Conservation (phyloP, 1,140 invertebrate genomes). For the Oncopeltus fasciatus region DNA sequence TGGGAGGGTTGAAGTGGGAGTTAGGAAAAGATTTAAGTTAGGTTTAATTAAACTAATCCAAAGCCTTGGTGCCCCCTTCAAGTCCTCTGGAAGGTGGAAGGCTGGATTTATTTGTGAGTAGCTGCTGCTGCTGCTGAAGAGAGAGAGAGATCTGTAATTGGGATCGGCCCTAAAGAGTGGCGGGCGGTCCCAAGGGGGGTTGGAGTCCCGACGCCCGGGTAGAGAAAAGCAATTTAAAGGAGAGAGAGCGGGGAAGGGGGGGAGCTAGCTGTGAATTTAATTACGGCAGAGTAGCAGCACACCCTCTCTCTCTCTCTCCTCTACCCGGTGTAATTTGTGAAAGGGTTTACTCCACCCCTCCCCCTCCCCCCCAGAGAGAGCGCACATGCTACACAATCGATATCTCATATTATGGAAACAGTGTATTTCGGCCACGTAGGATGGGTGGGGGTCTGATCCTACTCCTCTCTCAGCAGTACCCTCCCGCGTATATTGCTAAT, state of each 20-base stretch:
- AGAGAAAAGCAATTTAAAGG: constrained; percentile 12
- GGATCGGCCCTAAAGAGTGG: constrained; percentile 1
- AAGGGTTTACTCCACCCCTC: constrained; percentile 9
- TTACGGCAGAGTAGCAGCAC: constrained; percentile 8
- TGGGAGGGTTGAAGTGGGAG: too few species aligned
- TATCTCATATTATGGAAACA: constrained; percentile 21
- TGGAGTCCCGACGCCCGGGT: background rate
- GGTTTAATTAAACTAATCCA: constrained; percentile 7
- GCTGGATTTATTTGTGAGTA: background rate
- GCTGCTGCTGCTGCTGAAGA: too few species aligned
- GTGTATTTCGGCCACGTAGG: constrained; percentile 19
- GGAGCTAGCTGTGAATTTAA: constrained; percentile 16
- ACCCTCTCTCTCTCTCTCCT: too few species aligned
- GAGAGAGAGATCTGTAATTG: constrained; percentile 2
- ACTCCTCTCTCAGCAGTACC: background rate
- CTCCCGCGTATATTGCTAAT: constrained; percentile 16
- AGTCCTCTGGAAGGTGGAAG: background rate
- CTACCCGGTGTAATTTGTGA: constrained; percentile 22
- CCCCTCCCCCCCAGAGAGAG: background rate
- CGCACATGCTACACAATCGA: constrained; percentile 22
- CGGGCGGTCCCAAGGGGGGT: background rate
- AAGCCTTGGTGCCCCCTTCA: background rate
- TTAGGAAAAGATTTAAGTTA: constrained; percentile 9
- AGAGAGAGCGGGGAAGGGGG: background rate
- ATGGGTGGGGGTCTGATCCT: background rate